Conservation (phyloP, 2,888 invertebrate genomes). For the Sesamia inferens region DNA sequence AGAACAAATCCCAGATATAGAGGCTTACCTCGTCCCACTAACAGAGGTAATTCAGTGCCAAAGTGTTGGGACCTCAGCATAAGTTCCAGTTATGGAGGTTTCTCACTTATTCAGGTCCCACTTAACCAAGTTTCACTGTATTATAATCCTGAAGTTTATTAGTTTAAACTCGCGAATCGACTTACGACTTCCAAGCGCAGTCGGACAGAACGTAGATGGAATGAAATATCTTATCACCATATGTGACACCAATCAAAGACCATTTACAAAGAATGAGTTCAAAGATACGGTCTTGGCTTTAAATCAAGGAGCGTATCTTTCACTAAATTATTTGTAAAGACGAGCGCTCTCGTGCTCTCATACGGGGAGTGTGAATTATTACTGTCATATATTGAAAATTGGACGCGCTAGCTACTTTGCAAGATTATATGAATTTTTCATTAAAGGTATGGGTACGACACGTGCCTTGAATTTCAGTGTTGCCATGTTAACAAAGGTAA, state of each 20-base stretch:
- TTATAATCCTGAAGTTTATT: neutral
- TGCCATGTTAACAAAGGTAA: neutral
- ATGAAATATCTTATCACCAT: neutral
- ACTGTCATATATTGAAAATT: constrained; percentile 58
- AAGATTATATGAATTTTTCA: constrained; percentile 49
- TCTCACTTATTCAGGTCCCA: no score
- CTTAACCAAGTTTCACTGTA: no score
- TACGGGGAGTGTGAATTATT: constrained; percentile 48
- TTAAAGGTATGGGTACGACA: neutral
- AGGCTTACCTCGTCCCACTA: no score
- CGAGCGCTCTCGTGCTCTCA: constrained; percentile 15
- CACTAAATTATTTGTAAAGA: constrained; percentile 33
- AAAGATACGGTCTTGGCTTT: no score
- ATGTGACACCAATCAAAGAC: neutral
- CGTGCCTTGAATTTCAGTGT: constrained; percentile 16
- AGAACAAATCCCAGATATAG: no score
- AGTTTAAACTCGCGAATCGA: neutral
- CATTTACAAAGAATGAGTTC: no score
- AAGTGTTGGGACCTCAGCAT: no score
- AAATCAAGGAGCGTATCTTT: constrained; percentile 7
- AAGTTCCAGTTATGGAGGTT: no score
- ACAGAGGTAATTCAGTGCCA: no score
- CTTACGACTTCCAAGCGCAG: neutral
- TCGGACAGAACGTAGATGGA: neutral
- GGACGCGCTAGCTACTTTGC: constrained; percentile 35